phyloP scores from a whole-genome alignment of 2,113 vertebrate genomes.

The Daphoenositta chrysoptera region DNA sequence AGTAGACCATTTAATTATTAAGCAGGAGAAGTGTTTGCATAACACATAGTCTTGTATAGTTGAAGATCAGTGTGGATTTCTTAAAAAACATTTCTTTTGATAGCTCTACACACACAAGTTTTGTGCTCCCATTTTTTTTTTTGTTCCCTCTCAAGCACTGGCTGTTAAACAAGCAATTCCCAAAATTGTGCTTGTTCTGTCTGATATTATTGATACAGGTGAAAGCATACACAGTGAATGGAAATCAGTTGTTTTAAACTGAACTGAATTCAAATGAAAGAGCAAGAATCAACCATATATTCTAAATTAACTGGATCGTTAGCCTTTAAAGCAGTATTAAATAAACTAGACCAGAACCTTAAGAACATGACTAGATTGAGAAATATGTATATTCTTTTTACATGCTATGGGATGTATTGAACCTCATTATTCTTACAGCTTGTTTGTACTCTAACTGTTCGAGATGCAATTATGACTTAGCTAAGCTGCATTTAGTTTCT shows the following conservation, averaged over 20 bases:
- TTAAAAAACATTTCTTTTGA: neutral
- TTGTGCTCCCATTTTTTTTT: neutral
- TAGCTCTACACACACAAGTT: neutral
- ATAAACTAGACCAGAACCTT: neutral
- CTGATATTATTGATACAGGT: neutral
- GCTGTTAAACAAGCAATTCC: neutral
- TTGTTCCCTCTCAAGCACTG: neutral
- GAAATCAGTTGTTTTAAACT: neutral
- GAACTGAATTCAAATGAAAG: neutral
- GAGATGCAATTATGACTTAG: neutral
- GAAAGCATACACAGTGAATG: neutral
- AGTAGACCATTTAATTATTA: neutral
- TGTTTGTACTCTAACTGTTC: neutral
- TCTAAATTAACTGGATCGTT: neutral
- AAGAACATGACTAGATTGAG: neutral
- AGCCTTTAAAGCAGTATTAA: neutral
- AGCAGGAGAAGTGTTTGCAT: neutral
- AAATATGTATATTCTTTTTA: neutral
- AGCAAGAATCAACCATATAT: neutral
- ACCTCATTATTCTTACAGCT: neutral
- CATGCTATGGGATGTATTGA: neutral
- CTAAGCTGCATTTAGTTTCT: neutral
- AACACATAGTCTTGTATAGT: neutral
- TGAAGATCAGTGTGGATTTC: neutral
- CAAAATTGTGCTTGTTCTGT: neutral